These are phyloP conservation scores for Melipona bicolor DNA, from an alignment of 2,888 invertebrate species.

Conservation along the genomic window DNA sequence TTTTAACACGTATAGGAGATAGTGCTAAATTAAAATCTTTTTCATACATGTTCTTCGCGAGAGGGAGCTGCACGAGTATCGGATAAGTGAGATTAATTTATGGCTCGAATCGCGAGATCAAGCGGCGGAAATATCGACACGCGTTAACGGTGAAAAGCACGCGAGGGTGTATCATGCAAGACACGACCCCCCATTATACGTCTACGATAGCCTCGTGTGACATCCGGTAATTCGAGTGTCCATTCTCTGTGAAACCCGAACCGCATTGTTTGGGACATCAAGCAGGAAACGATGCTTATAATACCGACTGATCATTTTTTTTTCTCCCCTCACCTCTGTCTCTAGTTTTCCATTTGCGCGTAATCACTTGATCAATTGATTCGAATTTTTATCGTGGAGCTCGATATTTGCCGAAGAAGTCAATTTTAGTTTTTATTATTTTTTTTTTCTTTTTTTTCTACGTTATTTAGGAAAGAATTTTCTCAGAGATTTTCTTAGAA, in stretches of 20 bases:
- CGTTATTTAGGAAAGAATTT: too few species aligned
- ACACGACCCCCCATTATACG: slow-evolving; percentile 27
- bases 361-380: background rate
- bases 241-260: slow-evolving; percentile 31
- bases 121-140: slow-evolving; percentile 29
- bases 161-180: slow-evolving; percentile 30
- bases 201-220: background rate
- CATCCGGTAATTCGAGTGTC: slow-evolving; percentile 38
- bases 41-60: too few species aligned
- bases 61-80: background rate
- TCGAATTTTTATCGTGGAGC: background rate
- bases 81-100: slow-evolving; percentile 35
- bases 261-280: slow-evolving; percentile 11
- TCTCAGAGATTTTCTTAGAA: background rate
- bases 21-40: background rate
- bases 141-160: slow-evolving; percentile 24
- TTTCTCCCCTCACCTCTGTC: background rate
- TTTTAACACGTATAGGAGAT: background rate
- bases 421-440: background rate
- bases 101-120: slow-evolving; percentile 5
- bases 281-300: slow-evolving; percentile 19
- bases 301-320: slow-evolving; percentile 25
- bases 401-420: background rate
- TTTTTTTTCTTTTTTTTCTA: background rate
- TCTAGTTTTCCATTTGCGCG: background rate